These are phyloP conservation scores for Lysandra bellargus DNA, from an alignment of 2,888 invertebrate species.

Conservation along the genomic window DNA sequence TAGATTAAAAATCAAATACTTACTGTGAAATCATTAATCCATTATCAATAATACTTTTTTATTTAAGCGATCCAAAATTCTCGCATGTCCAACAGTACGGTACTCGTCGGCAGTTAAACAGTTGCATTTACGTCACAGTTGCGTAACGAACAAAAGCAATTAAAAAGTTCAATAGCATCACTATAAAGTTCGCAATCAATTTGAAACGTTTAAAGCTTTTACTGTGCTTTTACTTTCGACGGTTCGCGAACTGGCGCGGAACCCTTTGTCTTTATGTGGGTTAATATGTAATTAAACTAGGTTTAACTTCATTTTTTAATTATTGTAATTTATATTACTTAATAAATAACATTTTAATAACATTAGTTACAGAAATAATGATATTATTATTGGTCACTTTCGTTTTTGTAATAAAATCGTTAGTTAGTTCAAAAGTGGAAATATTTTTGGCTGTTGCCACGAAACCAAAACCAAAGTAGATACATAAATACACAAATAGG, in stretches of 20 bases:
- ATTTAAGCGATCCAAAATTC: neutral
- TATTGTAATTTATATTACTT: neutral
- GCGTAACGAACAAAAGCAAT: slow-evolving; percentile 26
- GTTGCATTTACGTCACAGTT: slow-evolving; percentile 13
- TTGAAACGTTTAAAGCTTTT: slow-evolving; percentile 20
- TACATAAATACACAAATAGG: no score
- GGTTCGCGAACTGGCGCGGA: slow-evolving; percentile 15
- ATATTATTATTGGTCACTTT: no score
- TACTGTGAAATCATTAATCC: no score
- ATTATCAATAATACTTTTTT: neutral
- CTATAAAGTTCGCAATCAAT: slow-evolving; percentile 23
- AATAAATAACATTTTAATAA: neutral
- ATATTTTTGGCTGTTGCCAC: no score
- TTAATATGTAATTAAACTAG: slow-evolving; percentile 27
- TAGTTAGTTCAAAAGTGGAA: no score
- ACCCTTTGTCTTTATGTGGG: slow-evolving; percentile 23
- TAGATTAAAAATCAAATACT: no score
- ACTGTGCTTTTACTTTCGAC: slow-evolving; percentile 26
- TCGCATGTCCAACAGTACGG: neutral
- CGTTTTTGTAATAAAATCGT: no score
- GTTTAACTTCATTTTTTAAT: neutral
- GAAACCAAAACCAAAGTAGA: no score
- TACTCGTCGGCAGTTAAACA: neutral
- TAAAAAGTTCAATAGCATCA: slow-evolving; percentile 28
- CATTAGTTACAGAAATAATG: no score